These are phyloP conservation scores for Lepidurus apus DNA, from an alignment of 1,140 invertebrate species.

Conservation along the genomic window DNA sequence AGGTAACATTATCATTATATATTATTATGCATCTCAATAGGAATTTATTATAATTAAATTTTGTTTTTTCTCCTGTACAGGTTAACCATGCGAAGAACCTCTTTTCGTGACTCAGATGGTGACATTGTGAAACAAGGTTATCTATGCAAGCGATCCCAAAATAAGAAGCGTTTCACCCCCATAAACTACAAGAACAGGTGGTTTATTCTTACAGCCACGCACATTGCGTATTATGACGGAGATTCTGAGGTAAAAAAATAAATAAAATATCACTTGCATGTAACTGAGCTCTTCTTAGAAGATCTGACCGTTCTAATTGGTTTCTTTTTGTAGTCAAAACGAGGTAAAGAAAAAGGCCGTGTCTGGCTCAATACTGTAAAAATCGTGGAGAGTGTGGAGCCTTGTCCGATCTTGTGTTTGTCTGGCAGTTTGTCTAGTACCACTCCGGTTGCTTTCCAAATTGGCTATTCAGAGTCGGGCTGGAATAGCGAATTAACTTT, in stretches of 20 bases:
- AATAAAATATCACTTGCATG: background rate
- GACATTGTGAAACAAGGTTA: slow-evolving; percentile 50
- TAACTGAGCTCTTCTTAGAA: background rate
- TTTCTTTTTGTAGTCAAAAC: slow-evolving; percentile 22
- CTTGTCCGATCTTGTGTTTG: slow-evolving; percentile 23
- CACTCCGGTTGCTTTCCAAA: slow-evolving; percentile 38
- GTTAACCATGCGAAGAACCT: slow-evolving; percentile 10
- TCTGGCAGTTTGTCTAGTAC: slow-evolving; percentile 22
- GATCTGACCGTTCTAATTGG: background rate
- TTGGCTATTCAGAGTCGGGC: slow-evolving; percentile 65
- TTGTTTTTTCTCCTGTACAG: background rate
- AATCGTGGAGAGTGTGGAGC: slow-evolving; percentile 30
- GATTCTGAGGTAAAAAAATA: slow-evolving; percentile 64
- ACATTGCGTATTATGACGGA: slow-evolving; percentile 72
- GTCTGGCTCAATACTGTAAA: slow-evolving; percentile 29
- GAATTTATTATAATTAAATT: no score
- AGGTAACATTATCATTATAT: no score
- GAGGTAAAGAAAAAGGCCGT: slow-evolving; percentile 35
- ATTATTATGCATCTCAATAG: no score
- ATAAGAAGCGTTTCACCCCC: slow-evolving; percentile 75
- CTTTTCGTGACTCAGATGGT: slow-evolving; percentile 20
- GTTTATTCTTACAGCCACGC: slow-evolving; percentile 68
- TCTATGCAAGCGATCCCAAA: slow-evolving; percentile 80
- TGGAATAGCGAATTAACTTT: slow-evolving; percentile 61
- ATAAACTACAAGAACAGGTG: slow-evolving; percentile 79